Conservation (phyloP, 2,113 vertebrate species). For the Saccopteryx bilineata region DNA sequence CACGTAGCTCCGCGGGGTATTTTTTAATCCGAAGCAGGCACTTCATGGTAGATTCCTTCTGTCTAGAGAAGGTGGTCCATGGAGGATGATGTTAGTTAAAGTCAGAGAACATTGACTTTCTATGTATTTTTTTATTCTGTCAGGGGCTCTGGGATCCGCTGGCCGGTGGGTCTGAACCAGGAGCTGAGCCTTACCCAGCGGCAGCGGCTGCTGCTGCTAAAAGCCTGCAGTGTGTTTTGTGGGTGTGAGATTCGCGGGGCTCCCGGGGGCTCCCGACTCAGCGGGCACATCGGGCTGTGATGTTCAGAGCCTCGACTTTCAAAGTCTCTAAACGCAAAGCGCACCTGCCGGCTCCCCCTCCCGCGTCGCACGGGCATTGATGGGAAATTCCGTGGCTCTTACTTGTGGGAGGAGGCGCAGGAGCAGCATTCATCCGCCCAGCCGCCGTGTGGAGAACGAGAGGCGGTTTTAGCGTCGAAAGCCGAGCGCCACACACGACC, state of each 20-base stretch:
- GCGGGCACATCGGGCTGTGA: not conserved
- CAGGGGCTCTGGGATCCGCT: not conserved
- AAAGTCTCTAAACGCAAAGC: slow-evolving; percentile 61
- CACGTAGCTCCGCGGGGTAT: slow-evolving; percentile 36
- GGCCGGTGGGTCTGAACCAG: not conserved
- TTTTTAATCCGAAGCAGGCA: slow-evolving; percentile 73
- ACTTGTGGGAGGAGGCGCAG: not conserved
- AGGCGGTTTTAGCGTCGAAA: slow-evolving; percentile 74
- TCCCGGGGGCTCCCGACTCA: not conserved
- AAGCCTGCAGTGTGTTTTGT: not conserved
- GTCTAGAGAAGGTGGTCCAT: rapidly evolving
- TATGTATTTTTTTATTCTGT: not conserved
- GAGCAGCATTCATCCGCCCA: slow-evolving; percentile 31
- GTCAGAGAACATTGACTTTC: not conserved
- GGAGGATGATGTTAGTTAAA: slow-evolving; percentile 57
- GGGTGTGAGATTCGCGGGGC: not conserved
- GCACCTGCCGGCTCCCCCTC: not conserved
- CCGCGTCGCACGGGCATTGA: not conserved
- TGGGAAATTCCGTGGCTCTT: slow-evolving; percentile 65
- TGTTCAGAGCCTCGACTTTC: not conserved
- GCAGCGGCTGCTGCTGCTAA: not conserved
- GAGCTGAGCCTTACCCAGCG: not conserved
- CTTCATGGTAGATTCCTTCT: slow-evolving; percentile 26
- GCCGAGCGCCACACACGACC: slow-evolving; percentile 58
- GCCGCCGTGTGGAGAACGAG: slow-evolving; percentile 61